phyloP scores from a whole-genome alignment of 37 sponge, comb jelly and placozoan genomes.

The Aplysina aerophoba region DNA sequence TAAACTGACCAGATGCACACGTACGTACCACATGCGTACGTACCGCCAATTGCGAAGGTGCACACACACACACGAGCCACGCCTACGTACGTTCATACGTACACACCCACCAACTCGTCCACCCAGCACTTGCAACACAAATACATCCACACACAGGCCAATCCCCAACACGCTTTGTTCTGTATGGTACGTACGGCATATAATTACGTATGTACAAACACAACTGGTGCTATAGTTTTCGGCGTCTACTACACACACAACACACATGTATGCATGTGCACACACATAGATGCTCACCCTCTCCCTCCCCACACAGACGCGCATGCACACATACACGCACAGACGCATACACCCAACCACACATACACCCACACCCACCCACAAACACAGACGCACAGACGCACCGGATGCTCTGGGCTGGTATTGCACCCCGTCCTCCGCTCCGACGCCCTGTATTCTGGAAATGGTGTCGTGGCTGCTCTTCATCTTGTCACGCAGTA shows the following conservation, averaged over 20 bases:
- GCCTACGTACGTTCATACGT: background rate
- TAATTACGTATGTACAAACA: background rate
- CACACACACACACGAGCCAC: slow-evolving; percentile 27
- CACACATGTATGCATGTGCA: background rate
- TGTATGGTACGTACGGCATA: background rate
- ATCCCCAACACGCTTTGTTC: background rate
- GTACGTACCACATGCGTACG: background rate
- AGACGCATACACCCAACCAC: background rate
- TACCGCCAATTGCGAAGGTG: background rate
- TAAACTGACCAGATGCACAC: background rate
- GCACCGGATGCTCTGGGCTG: slow-evolving; percentile 19
- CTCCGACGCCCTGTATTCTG: background rate
- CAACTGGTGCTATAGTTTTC: no score
- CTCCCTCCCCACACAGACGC: slow-evolving; percentile 10
- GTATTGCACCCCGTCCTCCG: slow-evolving; percentile 7
- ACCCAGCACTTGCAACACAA: background rate
- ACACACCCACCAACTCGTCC: slow-evolving; percentile 5
- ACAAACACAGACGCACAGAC: no score
- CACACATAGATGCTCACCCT: background rate
- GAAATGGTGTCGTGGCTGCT: slow-evolving; percentile 28
- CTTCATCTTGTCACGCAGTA: slow-evolving; percentile 22
- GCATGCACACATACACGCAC: background rate
- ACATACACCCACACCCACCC: background rate
- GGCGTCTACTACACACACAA: background rate
- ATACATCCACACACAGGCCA: background rate